Evolutionary conservation across 2,888 invertebrate species (phyloP), one percentile per base, ranked within the genome.

Genomic region (Drosophila mimica): DNA sequence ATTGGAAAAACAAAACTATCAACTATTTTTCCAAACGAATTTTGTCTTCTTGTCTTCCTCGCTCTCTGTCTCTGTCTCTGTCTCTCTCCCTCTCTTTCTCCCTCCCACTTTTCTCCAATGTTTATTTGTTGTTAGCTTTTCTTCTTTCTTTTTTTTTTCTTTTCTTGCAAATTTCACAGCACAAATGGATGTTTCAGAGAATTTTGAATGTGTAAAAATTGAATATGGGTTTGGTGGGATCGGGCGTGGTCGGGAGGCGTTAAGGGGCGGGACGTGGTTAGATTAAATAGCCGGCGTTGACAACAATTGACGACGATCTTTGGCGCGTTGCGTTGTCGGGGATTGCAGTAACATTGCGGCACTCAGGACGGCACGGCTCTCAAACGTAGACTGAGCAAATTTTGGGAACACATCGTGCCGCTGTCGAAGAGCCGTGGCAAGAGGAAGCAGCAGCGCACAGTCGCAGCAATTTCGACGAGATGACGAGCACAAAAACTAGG

Each of bases 341-440:
- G 46, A 61, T 76, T 72, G 82, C 88, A 75, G 78, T 70, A 84
- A 74, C 83, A 86, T 77, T 68, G 81, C 74, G 67, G 76, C 79
- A 79, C 70, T 72, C 79, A 79, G 68, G 66, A 89, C 81, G 54
- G 79, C 75, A 79, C 91, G 78, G 76, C 82, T 81, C 79, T 88
- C 89, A 74, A 81, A 80, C 71, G 72, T 74, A 75, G 82, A 89
- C 89, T 90, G 90, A 86, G 76, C 60, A 62, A 54, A 70, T 63
- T 40, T 30, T 28, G 11, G 67, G 48, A 28, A 52, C 58, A 43
- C 70, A 43, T 59, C 48, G 63, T 60, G 56, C 57, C 48, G 64
- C 48, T 58, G 58, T 59, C 64, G 33, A 70, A 76, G 76, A 74
- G 46, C 57, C 36, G 53, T 34, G 28, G 60, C 15, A 33, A 64